Evolutionary conservation across 2,113 vertebrate species (phyloP).

Genomic region (Rhizomys pruinosus): DNA sequence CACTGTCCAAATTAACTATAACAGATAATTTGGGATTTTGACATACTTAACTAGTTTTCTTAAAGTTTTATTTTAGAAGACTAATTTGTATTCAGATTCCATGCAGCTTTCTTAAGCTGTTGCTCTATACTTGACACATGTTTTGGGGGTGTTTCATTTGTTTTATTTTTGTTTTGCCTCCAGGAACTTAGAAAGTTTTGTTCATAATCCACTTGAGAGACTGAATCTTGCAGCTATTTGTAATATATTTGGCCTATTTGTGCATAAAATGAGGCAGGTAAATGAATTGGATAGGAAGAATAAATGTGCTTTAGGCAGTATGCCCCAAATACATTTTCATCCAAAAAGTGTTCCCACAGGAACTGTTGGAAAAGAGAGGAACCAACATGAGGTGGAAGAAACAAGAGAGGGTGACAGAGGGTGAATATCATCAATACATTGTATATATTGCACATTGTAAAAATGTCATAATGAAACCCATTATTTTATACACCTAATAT

Average conservation of each 20-base stretch:
- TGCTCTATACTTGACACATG: neutral
- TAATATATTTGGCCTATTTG: slow-evolving; percentile 57
- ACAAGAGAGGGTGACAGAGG: neutral
- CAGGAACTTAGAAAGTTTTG: slow-evolving; percentile 5
- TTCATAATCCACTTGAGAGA: slow-evolving; percentile 63
- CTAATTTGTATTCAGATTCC: slow-evolving; percentile 37
- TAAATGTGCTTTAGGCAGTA: neutral
- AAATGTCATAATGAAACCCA: neutral
- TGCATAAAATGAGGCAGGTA: slow-evolving; percentile 63
- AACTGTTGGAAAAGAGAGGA: neutral
- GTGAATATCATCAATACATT: neutral
- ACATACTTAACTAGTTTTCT: neutral
- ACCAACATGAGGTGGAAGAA: neutral
- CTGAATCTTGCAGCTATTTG: slow-evolving; percentile 63
- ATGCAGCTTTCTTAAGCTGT: slow-evolving; percentile 38
- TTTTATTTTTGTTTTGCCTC: slow-evolving; percentile 37
- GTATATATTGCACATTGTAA: neutral
- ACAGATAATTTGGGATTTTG: slow-evolving; percentile 25
- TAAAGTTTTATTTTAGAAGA: slow-evolving; percentile 48
- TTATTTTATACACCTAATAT: neutral
- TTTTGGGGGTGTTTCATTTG: neutral
- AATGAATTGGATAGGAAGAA: slow-evolving; percentile 62
- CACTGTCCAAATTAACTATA: neutral
- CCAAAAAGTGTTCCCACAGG: neutral
- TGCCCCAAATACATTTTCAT: slow-evolving; percentile 47